phyloP scores from a whole-genome alignment of 2,797 vertebrate genomes.

The Gambelia wislizenii region DNA sequence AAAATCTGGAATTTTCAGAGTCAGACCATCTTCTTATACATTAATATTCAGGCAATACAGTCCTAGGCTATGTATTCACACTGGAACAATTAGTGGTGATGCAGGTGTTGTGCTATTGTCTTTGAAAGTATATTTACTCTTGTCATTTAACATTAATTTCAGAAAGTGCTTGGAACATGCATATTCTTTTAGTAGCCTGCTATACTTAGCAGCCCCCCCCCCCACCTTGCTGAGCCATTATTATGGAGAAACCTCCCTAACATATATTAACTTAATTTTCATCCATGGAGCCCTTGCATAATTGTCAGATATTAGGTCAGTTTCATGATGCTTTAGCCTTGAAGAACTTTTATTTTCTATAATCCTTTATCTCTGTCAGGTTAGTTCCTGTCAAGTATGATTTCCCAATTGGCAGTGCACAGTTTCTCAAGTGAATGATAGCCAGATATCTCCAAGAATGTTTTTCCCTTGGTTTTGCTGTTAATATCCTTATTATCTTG shows the following conservation, averaged over 20 bases:
- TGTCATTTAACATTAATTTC: background rate
- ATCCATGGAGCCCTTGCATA: constrained; percentile 1
- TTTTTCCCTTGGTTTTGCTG: background rate
- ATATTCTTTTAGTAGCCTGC: constrained; percentile 5
- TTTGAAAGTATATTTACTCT: background rate
- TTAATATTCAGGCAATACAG: constrained; percentile 1
- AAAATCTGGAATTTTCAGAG: background rate
- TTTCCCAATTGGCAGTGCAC: constrained; percentile 7
- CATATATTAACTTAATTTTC: background rate
- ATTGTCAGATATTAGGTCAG: background rate
- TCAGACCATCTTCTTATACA: accelerated
- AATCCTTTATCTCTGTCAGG: background rate
- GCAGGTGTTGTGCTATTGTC: background rate
- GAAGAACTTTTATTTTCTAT: constrained; percentile 4
- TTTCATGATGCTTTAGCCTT: background rate
- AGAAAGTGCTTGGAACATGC: accelerated
- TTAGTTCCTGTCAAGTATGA: constrained; percentile 1
- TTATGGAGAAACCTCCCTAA: background rate
- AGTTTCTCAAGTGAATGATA: constrained; percentile 8
- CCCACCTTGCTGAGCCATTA: accelerated
- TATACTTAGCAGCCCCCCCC: background rate
- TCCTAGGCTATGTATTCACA: background rate
- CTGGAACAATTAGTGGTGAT: background rate
- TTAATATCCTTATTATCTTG: background rate
- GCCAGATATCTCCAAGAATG: background rate